Base-by-base conservation (phyloP, 1,140 invertebrate species). In the Reticulitermes speratus region DNA sequence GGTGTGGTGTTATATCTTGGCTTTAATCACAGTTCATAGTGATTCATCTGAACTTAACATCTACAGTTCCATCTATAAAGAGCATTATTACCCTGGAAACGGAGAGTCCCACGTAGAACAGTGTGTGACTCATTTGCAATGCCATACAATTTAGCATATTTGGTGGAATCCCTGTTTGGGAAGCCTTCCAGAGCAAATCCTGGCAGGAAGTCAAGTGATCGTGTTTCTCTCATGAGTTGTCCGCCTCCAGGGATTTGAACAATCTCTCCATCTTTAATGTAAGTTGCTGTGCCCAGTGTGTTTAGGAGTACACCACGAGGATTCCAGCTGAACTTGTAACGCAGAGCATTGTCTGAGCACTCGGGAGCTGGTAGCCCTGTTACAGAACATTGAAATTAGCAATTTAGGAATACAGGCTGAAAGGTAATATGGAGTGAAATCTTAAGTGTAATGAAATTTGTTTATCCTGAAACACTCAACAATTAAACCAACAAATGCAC, bases 291-390 rank as follows among this genome's bases (percentile, higher is more conserved):
- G 30, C 95, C 95, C 7, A 99, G 91, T 0, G 97, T 97, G 88
- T 99, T 99, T 0, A 98, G 91, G 3, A 99, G 91, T 1, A 98
- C 97, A 14, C 97, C 97, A 65, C 96, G 92, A 19, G 98, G 98
- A 86, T 96, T 98, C 98, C 98, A 99, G 21, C 97, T 99, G 90
- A 99, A 99, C 90, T 99, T 99, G 91, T 99, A 99, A 25, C 98
- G 91, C 21, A 99, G 91, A 8, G 98, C 95, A 91, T 99, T 99
- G 89, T 96, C 95, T 7, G 98, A 99, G 89, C 94, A 96, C 92
- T 99, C 98, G 0, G 98, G 98, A 0, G 98, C 97, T 1, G 98
- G 98, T 48, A 99, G 91, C 55, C 96, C 91, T 92, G 86, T 21
- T 59, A 85, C 55, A 48, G 12, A 83, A 65, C 19, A 55, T 6